phyloP scores from a whole-genome alignment of 2,888 invertebrate genomes.

The Acronicta leporina region DNA sequence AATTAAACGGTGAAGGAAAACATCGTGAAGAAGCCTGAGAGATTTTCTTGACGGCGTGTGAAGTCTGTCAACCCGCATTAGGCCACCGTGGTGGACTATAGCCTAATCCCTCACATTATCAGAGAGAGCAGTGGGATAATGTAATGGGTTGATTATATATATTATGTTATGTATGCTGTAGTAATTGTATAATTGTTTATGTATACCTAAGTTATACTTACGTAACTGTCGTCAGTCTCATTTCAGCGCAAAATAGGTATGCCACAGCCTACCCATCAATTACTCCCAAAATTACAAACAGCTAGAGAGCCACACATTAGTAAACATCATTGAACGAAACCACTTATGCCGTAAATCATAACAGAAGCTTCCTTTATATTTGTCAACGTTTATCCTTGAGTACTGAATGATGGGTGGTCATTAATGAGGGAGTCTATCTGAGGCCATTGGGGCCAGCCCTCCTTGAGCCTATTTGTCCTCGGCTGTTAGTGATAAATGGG shows the following conservation, averaged over 20 bases:
- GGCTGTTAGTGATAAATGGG: constrained; percentile 77
- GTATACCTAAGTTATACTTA: no score
- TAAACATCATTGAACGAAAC: constrained; percentile 50
- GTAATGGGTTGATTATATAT: no score
- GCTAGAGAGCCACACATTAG: constrained; percentile 30
- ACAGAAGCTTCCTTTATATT: constrained; percentile 76
- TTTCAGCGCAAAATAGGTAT: constrained; percentile 16
- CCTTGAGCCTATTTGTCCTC: constrained; percentile 79
- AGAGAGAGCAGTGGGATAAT: no score
- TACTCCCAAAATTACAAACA: constrained; percentile 35
- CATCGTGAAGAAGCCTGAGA: no score
- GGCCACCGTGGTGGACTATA: no score
- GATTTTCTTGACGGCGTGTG: no score
- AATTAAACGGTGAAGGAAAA: no score
- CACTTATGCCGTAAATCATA: constrained; percentile 76
- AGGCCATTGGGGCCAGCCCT: constrained; percentile 78
- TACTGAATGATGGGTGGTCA: constrained; percentile 78
- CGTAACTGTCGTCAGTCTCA: not conserved
- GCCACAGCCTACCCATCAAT: constrained; percentile 35
- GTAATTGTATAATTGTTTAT: no score
- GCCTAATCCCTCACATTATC: no score
- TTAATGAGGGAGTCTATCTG: constrained; percentile 76
- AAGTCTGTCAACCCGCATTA: no score
- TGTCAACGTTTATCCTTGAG: constrained; percentile 82
- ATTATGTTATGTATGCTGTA: no score